Evolutionary conservation across 2,888 invertebrate species (phyloP).

Genomic region (Apotomis turbidana): DNA sequence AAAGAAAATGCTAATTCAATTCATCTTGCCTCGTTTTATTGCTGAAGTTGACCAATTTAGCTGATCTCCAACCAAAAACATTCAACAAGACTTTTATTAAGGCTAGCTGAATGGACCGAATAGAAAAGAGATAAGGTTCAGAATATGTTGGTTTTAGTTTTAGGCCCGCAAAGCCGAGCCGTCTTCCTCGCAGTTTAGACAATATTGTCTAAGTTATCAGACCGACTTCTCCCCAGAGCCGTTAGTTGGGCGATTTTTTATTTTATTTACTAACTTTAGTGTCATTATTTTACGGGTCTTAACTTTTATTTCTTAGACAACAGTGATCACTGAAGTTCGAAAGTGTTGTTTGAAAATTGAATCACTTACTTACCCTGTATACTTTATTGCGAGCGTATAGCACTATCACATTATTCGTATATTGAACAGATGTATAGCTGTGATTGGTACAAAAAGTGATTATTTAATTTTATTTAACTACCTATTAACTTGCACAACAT

Average conservation of each 20-base stretch:
- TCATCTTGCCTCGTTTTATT: slow-evolving; percentile 52
- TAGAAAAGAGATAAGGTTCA: slow-evolving; percentile 5
- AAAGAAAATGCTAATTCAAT: slow-evolving; percentile 64
- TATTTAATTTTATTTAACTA: too few relatives aligned
- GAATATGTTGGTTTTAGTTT: slow-evolving; percentile 1
- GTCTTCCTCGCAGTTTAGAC: slow-evolving; percentile 45
- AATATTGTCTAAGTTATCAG: slow-evolving; percentile 50
- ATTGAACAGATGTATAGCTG: too few relatives aligned
- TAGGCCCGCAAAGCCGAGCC: slow-evolving; percentile 21
- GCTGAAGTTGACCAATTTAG: slow-evolving; percentile 58
- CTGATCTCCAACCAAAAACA: slow-evolving; percentile 48
- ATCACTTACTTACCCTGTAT: background rate
- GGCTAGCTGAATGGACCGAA: background rate
- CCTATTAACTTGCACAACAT: too few relatives aligned
- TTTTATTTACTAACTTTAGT: slow-evolving; percentile 44
- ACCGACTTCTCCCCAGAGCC: slow-evolving; percentile 41
- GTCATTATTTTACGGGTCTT: slow-evolving; percentile 46
- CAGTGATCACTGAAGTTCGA: slow-evolving; percentile 22
- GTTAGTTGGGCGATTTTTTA: slow-evolving; percentile 31
- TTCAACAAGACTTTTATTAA: slow-evolving; percentile 5
- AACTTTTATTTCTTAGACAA: slow-evolving; percentile 43
- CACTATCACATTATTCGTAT: too few relatives aligned
- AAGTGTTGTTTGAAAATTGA: slow-evolving; percentile 11
- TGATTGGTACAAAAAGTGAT: too few relatives aligned
- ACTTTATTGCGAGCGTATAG: background rate